Evolutionary conservation across 2,888 invertebrate species (phyloP).

Genomic region (Harpalus rufipes): DNA sequence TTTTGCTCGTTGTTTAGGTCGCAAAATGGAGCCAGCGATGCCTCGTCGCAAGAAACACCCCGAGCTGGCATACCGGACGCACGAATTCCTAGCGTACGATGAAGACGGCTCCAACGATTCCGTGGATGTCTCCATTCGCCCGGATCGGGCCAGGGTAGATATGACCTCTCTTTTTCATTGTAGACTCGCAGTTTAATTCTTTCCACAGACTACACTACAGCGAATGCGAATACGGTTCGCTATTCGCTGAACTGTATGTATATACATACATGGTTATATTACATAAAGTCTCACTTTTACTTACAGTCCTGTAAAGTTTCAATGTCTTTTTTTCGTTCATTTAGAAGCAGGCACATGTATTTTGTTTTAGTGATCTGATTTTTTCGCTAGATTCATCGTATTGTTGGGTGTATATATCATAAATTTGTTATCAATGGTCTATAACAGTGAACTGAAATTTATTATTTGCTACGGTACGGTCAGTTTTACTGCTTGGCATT

Average conservation of each 20-base stretch:
- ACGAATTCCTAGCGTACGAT: constrained; percentile 86
- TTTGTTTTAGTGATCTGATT: constrained; percentile 33
- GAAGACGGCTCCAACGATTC: constrained; percentile 81
- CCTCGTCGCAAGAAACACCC: constrained; percentile 94
- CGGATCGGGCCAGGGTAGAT: constrained; percentile 84
- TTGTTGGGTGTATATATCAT: constrained; percentile 26
- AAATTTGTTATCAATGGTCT: not conserved
- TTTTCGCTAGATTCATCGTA: constrained; percentile 30
- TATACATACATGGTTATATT: constrained; percentile 45
- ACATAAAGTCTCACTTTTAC: constrained; percentile 51
- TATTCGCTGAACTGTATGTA: constrained; percentile 23
- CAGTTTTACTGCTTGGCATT: too few species aligned
- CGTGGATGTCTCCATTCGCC: constrained; percentile 79
- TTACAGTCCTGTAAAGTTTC: constrained; percentile 38
- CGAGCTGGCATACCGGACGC: constrained; percentile 91
- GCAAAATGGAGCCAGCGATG: constrained; percentile 89
- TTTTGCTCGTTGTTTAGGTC: constrained; percentile 44
- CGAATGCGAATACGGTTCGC: constrained; percentile 7
- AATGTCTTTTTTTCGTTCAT: constrained; percentile 52
- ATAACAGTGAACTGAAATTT: not conserved
- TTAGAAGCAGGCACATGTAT: constrained; percentile 50
- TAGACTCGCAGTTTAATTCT: constrained; percentile 16
- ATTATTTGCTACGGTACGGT: not conserved
- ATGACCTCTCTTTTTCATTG: constrained; percentile 49
- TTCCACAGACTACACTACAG: constrained; percentile 24